phyloP scores from a whole-genome alignment of 2,888 invertebrate genomes.

The Aphodius sticticus region DNA sequence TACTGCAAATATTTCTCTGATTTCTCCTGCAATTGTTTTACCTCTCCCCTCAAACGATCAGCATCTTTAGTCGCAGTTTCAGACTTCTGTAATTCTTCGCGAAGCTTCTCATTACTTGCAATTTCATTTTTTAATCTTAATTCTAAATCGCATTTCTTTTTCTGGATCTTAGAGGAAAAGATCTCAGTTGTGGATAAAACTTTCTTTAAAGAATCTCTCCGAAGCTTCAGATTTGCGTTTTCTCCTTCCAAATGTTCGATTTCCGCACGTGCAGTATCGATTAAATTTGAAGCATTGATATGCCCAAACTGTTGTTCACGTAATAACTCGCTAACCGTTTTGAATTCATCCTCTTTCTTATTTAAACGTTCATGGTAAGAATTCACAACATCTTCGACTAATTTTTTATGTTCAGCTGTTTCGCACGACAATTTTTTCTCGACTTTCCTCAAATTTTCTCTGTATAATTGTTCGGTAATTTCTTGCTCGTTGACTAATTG shows the following conservation, averaged over 20 bases:
- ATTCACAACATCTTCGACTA: constrained; percentile 33
- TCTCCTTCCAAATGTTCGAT: constrained; percentile 32
- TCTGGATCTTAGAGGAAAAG: neutral
- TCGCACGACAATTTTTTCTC: constrained; percentile 49
- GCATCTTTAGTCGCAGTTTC: constrained; percentile 37
- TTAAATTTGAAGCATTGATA: constrained; percentile 29
- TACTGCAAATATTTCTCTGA: constrained; percentile 45
- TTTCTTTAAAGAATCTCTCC: constrained; percentile 35
- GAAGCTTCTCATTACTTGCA: constrained; percentile 37
- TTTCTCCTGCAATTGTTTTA: constrained; percentile 45
- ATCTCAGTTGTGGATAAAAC: constrained; percentile 27
- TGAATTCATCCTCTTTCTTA: constrained; percentile 33
- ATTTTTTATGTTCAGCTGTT: constrained; percentile 42
- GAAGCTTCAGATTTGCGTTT: constrained; percentile 34
- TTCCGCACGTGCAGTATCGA: constrained; percentile 26
- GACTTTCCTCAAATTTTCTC: constrained; percentile 48
- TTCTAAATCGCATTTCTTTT: neutral
- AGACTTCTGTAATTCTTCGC: constrained; percentile 22
- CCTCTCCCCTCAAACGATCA: constrained; percentile 44
- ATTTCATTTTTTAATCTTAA: neutral
- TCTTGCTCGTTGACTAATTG: constrained; percentile 54
- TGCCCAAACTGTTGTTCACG: constrained; percentile 32
- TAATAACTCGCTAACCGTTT: constrained; percentile 31
- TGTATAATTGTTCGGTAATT: constrained; percentile 48
- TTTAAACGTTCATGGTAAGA: constrained; percentile 36